Conservation (phyloP, 2,888 invertebrate genomes). For the Catotricha subobsoleta region DNA sequence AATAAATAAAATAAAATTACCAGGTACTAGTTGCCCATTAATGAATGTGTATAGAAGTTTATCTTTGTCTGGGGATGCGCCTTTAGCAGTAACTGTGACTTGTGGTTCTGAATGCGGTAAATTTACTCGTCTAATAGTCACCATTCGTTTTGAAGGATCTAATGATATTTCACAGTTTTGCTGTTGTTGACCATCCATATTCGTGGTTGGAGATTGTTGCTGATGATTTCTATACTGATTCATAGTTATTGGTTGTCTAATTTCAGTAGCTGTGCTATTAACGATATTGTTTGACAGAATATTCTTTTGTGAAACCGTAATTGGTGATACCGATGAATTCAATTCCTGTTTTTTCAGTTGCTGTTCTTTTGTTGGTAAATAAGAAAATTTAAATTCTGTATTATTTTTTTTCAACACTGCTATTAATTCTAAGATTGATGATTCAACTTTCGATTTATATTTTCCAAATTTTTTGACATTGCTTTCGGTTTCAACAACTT, state of each 20-base stretch:
- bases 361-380: constrained; percentile 28
- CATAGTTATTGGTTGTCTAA: too few relatives aligned
- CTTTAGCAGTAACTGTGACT: constrained; percentile 59
- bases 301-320: too few relatives aligned
- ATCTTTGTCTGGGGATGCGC: constrained; percentile 53
- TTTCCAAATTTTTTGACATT: constrained; percentile 27
- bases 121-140: constrained; percentile 53
- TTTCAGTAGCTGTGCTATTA: too few relatives aligned
- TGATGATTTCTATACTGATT: too few relatives aligned
- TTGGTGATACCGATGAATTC: neutral
- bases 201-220: neutral
- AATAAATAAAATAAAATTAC: constrained; percentile 4
- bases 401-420: constrained; percentile 25
- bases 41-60: constrained; percentile 53
- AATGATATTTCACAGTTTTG: constrained; percentile 8
- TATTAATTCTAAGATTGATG: constrained; percentile 25
- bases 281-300: too few relatives aligned
- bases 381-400: constrained; percentile 25
- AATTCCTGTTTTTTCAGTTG: constrained; percentile 16
- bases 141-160: constrained; percentile 36
- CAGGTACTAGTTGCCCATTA: constrained; percentile 34
- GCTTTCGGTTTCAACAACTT: constrained; percentile 23
- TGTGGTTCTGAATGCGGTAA: constrained; percentile 49
- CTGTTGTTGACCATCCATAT: constrained; percentile 1
- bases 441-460: constrained; percentile 26